Percentiles rank a stretch among this genome's conserved stretches.
Evolutionary conservation across 1,140 invertebrate genomes (phyloP).

Genomic region (Episyrphus balteatus): DNA sequence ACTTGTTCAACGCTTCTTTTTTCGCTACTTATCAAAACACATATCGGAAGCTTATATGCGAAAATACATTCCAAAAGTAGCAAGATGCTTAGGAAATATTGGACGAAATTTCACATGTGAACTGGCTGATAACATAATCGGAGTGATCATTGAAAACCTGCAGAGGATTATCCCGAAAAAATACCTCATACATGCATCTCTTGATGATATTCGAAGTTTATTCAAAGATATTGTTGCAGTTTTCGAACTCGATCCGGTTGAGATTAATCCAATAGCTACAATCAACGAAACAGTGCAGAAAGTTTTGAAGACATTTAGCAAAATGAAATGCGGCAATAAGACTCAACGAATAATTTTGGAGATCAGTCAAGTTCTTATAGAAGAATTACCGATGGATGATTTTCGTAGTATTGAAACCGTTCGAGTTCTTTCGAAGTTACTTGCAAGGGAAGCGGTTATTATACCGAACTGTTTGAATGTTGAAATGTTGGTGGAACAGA

Average conservation of each 20-base stretch:
- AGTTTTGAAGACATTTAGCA: conserved; percentile 20
- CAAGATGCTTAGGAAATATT: conserved; percentile 26
- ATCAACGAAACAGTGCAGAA: conserved; percentile 28
- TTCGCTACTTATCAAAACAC: conserved; percentile 18
- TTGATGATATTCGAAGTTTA: conserved; percentile 22
- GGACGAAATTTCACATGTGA: conserved; percentile 27
- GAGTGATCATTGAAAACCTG: conserved; percentile 26
- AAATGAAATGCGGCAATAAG: conserved; percentile 12
- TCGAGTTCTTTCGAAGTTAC: conserved; percentile 19
- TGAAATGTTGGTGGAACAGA: conserved; percentile 15
- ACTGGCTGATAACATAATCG: conserved; percentile 24
- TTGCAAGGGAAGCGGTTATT: conserved; percentile 22
- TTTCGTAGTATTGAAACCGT: conserved; percentile 20
- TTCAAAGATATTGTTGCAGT: conserved; percentile 26
- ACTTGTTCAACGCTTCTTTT: conserved; percentile 24
- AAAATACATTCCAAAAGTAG: conserved; percentile 18
- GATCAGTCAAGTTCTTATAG: conserved; percentile 27
- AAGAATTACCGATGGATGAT: conserved; percentile 28
- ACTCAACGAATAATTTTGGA: conserved; percentile 18
- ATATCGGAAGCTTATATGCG: conserved; percentile 22
- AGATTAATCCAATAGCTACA: conserved; percentile 28
- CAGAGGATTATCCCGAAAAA: conserved; percentile 29
- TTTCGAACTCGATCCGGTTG: conserved; percentile 25
- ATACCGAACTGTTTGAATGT: conserved; percentile 27
- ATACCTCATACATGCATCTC: conserved; percentile 23